phyloP scores from a whole-genome alignment of 2,888 invertebrate species.

The Lasioglossum malachurum region DNA sequence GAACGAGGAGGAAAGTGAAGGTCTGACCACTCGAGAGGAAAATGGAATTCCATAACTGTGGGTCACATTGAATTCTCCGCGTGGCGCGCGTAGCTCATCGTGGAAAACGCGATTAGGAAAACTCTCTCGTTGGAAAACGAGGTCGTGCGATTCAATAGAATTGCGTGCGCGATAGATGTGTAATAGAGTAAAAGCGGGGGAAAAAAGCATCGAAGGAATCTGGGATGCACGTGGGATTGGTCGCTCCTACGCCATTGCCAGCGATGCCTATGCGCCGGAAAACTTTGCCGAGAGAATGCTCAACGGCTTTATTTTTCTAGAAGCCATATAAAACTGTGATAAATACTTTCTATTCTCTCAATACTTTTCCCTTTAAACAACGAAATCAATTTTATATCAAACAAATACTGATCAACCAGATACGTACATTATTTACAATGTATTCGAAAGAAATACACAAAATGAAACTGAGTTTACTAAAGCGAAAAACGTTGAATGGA shows the following conservation, averaged over 20 bases:
- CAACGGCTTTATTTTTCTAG: conserved; percentile 4
- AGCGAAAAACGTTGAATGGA: neutral
- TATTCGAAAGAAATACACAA: neutral
- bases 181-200: neutral
- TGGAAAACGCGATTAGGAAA: conserved; percentile 43
- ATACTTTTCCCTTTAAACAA: neutral
- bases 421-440: neutral
- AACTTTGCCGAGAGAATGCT: conserved; percentile 28
- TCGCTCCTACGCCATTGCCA: conserved; percentile 33
- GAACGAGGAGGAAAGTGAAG: conserved; percentile 59
- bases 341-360: neutral
- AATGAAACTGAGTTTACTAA: neutral
- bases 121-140: conserved; percentile 39
- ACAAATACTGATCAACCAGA: neutral
- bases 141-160: conserved; percentile 34
- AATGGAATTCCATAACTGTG: conserved; percentile 60
- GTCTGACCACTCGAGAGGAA: conserved; percentile 54
- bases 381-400: conserved; percentile 1
- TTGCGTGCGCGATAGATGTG: neutral
- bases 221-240: conserved; percentile 50
- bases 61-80: conserved; percentile 45
- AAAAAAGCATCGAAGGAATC: conserved; percentile 26
- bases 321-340: neutral
- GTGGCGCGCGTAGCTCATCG: conserved; percentile 28
- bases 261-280: conserved; percentile 42